A percentile compares a stretch with the other conserved stretches of the same genome.
phyloP scores from a whole-genome alignment of 2,888 invertebrate genomes.

The Aleiodes alternator region DNA sequence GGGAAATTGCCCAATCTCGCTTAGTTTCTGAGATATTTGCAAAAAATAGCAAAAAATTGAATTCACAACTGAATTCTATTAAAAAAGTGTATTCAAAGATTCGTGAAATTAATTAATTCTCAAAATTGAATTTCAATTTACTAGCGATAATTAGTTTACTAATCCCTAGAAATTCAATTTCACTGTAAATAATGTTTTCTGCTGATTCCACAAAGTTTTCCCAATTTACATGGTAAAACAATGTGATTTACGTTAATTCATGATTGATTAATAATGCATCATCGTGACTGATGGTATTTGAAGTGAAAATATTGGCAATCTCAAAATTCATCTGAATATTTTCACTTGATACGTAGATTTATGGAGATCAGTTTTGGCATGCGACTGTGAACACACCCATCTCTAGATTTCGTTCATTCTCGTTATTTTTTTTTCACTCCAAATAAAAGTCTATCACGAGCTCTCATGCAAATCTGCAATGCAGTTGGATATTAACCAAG shows the following conservation, averaged over 20 bases:
- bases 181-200: too few relatives aligned
- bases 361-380: background rate
- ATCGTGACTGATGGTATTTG: background rate
- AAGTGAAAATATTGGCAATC: slow-evolving; percentile 8
- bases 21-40: too few relatives aligned
- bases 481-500: slow-evolving; percentile 56
- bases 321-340: background rate
- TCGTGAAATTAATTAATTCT: too few relatives aligned
- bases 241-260: background rate
- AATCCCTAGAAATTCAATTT: too few relatives aligned
- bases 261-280: slow-evolving; percentile 14
- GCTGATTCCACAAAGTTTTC: background rate
- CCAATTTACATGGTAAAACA: background rate
- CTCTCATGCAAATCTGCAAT: slow-evolving; percentile 67
- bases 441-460: slow-evolving; percentile 41
- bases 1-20: too few relatives aligned
- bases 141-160: too few relatives aligned
- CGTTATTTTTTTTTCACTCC: background rate
- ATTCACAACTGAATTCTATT: too few relatives aligned
- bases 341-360: background rate
- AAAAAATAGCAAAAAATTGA: too few relatives aligned
- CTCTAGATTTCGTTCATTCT: background rate
- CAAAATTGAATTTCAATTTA: too few relatives aligned
- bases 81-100: too few relatives aligned
- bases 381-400: background rate